Base-by-base conservation (phyloP, 2,888 invertebrate species). In the Sclerodermus sp. region DNA sequence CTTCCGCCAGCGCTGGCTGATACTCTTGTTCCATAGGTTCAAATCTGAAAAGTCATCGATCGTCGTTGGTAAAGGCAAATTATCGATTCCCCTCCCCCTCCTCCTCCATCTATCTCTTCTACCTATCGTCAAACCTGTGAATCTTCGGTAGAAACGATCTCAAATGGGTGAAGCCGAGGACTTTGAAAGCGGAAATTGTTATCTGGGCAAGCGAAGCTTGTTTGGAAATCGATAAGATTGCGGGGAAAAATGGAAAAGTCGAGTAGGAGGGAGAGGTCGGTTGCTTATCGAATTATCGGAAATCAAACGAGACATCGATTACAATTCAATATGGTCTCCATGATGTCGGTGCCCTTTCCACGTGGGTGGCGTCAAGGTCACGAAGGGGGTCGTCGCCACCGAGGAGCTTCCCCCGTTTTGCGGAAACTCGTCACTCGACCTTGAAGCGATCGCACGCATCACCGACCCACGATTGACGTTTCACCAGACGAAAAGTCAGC, bases 1-100 rank as follows among this genome's bases (percentile, higher is more conserved):
- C 69, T 87, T 85, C 62, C 88, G 82, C 89, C 89, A 89, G 80
- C 87, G 82, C 76, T 89, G 88, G 42, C 88, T 87, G 59, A 89
- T 82, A 71, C 87, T 88, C 60, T 87, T 87, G 75, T 88, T 88
- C 87, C 87, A 87, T 69, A 80, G 71, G 55, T 85, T 83, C 73
- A 88, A 82, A 76, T 88, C 88, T 88, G 83, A 62, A 82, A 84
- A n/a, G n/a, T n/a, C n/a, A n/a, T n/a, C n/a, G n/a, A n/a, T n/a
- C n/a, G n/a, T n/a, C n/a, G n/a, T n/a, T n/a, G n/a, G 23, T 23
- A 23, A 23, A 23, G 23, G 8, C 23, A 23, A 8, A 5, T 23
- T 23, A 5, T 23, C 23, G n/a, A n/a, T n/a, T n/a, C n/a, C n/a
- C n/a, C n/a, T n/a, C n/a, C n/a, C n/a, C n/a, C n/a, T n/a, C n/a